These are phyloP conservation scores for Megaceryle alcyon DNA, from an alignment of 2,797 vertebrate species.

Conservation along the genomic window DNA sequence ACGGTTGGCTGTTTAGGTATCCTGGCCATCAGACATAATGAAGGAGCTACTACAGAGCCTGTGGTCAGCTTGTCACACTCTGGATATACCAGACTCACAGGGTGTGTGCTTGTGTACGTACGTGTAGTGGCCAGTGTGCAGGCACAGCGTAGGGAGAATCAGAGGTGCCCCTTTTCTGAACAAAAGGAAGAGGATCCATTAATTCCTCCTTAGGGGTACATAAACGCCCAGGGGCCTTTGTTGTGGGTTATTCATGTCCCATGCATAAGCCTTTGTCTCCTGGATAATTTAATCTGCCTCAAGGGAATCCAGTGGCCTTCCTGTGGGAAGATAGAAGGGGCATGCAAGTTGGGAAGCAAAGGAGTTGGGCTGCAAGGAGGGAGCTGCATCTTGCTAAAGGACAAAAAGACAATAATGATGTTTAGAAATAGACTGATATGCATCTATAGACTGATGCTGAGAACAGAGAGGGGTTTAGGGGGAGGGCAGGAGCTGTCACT, in stretches of 20 bases:
- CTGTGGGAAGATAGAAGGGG: neutral
- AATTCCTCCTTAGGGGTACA: neutral
- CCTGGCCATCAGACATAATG: neutral
- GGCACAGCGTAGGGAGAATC: neutral
- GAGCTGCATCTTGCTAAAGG: neutral
- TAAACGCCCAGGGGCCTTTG: neutral
- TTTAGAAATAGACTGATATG: neutral
- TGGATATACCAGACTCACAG: fast-evolving
- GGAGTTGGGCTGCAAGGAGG: neutral
- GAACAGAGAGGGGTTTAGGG: neutral
- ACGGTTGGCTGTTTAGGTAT: neutral
- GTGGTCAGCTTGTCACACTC: neutral
- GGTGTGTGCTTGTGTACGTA: neutral
- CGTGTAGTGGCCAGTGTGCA: fast-evolving
- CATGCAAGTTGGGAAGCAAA: neutral
- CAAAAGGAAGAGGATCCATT: neutral
- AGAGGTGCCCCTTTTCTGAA: neutral
- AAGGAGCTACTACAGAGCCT: neutral
- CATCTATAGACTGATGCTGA: conserved; percentile 19
- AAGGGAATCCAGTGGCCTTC: neutral
- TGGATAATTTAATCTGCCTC: neutral
- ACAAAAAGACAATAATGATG: neutral
- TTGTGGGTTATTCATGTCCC: neutral
- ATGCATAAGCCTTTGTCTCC: neutral
- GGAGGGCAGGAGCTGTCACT: conserved; percentile 33